These are phyloP conservation scores for Hyaena hyaena DNA, from an alignment of 2,113 vertebrate species.

Conservation along the genomic window DNA sequence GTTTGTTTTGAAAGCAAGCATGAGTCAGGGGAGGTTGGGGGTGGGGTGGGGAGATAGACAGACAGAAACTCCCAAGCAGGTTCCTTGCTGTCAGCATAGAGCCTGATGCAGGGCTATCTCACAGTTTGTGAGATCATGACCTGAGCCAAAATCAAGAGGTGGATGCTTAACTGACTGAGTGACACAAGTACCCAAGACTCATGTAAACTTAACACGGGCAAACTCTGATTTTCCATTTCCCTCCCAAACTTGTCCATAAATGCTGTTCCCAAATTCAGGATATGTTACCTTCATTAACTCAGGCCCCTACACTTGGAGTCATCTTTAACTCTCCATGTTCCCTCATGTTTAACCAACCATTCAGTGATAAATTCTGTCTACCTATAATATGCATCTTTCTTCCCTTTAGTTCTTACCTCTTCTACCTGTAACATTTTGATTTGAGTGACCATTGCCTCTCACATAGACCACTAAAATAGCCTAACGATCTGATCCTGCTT, in stretches of 20 bases:
- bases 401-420: neutral
- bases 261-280: neutral
- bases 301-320: neutral
- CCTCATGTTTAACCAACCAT: neutral
- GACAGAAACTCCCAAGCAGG: too few relatives aligned
- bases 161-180: too few relatives aligned
- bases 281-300: neutral
- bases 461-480: neutral
- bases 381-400: rapidly evolving
- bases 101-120: too few relatives aligned
- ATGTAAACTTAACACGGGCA: neutral
- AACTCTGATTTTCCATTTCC: neutral
- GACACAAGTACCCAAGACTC: neutral
- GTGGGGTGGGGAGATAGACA: too few relatives aligned
- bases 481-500: neutral
- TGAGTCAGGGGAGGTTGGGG: too few relatives aligned
- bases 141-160: too few relatives aligned
- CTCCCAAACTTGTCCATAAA: neutral
- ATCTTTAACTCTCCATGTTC: neutral
- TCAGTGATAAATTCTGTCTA: neutral
- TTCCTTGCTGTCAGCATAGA: too few relatives aligned
- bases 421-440: neutral
- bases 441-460: neutral
- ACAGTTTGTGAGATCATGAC: too few relatives aligned
- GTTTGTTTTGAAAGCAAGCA: too few relatives aligned